A percentile compares a stretch with the other conserved stretches of the same genome.
phyloP scores from a whole-genome alignment of 2,888 invertebrate species.

The Ormyrus pomaceus region DNA sequence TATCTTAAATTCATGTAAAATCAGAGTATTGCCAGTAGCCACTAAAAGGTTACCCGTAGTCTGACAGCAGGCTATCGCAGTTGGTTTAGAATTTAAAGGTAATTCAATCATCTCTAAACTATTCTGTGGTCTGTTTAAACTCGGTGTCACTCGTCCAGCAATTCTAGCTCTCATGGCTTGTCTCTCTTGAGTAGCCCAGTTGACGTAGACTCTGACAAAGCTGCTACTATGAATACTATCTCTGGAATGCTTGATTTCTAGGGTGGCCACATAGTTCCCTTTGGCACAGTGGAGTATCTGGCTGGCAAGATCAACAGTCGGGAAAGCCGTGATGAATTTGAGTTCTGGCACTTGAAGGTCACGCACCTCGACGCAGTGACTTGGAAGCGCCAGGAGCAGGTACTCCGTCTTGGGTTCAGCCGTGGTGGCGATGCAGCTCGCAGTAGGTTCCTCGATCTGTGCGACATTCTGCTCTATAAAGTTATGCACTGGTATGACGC shows the following conservation, averaged over 20 bases:
- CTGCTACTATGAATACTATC: conserved; percentile 64
- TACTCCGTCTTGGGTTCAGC: conserved; percentile 72
- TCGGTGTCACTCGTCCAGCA: conserved; percentile 86
- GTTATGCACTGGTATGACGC: conserved; percentile 83
- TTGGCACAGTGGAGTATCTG: conserved; percentile 82
- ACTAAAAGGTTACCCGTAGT: conserved; percentile 76
- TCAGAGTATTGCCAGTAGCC: conserved; percentile 75
- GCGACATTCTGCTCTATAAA: conserved; percentile 82
- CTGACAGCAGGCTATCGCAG: conserved; percentile 81
- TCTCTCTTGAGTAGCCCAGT: conserved; percentile 80
- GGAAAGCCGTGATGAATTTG: conserved; percentile 80
- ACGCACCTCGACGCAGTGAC: conserved; percentile 80
- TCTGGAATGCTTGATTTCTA: conserved; percentile 79
- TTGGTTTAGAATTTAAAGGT: conserved; percentile 80
- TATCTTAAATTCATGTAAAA: conserved; percentile 80
- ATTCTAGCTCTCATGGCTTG: conserved; percentile 83
- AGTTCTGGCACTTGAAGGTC: conserved; percentile 75
- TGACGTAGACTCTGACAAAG: conserved; percentile 85
- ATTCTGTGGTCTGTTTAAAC: conserved; percentile 80
- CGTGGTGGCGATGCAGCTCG: conserved; percentile 79
- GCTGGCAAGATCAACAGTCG: conserved; percentile 84
- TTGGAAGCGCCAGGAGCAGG: conserved; percentile 80
- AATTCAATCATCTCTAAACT: conserved; percentile 86
- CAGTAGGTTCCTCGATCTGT: conserved; percentile 81
- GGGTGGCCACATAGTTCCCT: conserved; percentile 83